Evolutionary conservation across 2,888 invertebrate genomes (phyloP), one percentile per base, ranked within the genome.

Genomic region (Oscheius onirici): DNA sequence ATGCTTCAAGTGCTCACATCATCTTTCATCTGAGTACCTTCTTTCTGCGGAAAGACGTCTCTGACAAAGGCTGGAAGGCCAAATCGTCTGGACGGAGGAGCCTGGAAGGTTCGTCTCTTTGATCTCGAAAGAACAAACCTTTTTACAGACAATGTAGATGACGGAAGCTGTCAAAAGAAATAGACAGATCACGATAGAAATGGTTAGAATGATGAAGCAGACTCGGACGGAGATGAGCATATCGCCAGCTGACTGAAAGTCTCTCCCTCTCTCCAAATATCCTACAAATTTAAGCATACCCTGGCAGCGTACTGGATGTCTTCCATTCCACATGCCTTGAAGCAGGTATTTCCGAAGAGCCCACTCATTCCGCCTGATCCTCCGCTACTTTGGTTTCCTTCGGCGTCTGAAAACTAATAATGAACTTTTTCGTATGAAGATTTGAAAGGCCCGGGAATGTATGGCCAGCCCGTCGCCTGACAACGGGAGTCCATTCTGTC

Each of bases 281-380:
- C 6, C 1, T 24, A 15, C 3, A 44, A 22, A 44, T 20, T 13
- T 24, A 5, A 15, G 69, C 80, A 71, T 40, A 84, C 85, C 67
- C 82, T 82, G 3, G 85, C 85, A 6, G 85, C 85, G 66, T 78
- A 81, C 66, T 84, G 84, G 57, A 85, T 84, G 57, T 85, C 85
- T 46, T 85, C 85, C 83, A 84, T 83, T 26, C 85, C 85, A 70
- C 85, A 85, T 0, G 84, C 81, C 65, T 85, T 85, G 78, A 85
- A 85, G 72, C 85, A 85, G 3, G 78, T 75, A 41, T 78, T 76
- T 11, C 78, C 80, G 60, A 79, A 79, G 13, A 79, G 71, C 0
- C 71, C 71, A 24, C 49, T 49, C 66, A 71, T 65, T 40, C 51
- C 51, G 11, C 55, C 57, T 3, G 20, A 40, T 6, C 34, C 20